These are phyloP conservation scores for Hydropotes inermis DNA, from an alignment of 2,113 vertebrate species.

Conservation along the genomic window DNA sequence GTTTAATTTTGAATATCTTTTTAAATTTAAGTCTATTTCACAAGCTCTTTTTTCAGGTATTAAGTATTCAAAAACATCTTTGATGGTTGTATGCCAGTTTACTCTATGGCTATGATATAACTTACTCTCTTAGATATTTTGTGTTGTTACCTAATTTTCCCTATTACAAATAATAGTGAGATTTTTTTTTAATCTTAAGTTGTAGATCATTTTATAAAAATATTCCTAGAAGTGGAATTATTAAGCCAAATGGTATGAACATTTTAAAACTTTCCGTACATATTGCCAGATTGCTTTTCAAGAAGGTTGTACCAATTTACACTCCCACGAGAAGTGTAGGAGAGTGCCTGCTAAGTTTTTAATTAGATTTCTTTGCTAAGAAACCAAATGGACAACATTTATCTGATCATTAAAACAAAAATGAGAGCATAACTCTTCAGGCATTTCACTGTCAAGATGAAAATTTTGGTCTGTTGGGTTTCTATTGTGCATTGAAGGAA, in stretches of 20 bases:
- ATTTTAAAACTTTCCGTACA: not conserved
- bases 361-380: slow-evolving; percentile 16
- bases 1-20: not conserved
- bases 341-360: not conserved
- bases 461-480: not conserved
- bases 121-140: not conserved
- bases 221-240: slow-evolving; percentile 33
- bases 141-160: not conserved
- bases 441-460: not conserved
- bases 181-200: no score
- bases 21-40: not conserved
- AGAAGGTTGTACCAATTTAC: slow-evolving; percentile 8
- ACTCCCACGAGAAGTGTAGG: not conserved
- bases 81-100: not conserved
- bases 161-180: not conserved
- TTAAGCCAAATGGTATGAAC: not conserved
- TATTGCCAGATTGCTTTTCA: slow-evolving; percentile 38
- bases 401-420: not conserved
- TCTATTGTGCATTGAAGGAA: not conserved
- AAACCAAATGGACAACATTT: slow-evolving; percentile 10
- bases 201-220: not conserved
- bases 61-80: not conserved
- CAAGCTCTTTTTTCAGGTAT: not conserved
- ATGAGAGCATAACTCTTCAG: not conserved
- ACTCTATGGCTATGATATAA: not conserved